phyloP scores from a whole-genome alignment of 2,888 invertebrate genomes.

The Apamea crenata region DNA sequence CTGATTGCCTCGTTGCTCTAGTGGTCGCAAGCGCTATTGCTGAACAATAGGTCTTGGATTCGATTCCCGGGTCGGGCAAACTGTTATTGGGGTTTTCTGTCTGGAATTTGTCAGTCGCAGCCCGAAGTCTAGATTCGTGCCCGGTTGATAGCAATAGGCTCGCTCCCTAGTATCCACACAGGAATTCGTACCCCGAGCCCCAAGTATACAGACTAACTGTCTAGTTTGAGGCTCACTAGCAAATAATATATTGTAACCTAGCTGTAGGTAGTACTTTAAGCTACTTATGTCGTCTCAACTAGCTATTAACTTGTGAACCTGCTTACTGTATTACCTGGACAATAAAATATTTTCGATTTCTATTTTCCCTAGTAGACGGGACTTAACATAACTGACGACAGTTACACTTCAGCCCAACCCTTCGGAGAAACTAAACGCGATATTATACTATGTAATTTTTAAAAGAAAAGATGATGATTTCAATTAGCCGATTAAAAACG shows the following conservation, averaged over 20 bases:
- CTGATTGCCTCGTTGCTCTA: neutral
- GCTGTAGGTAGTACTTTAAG: too few species aligned
- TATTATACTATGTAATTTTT: neutral
- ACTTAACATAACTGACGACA: neutral
- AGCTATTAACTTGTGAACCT: too few species aligned
- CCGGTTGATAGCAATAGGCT: neutral
- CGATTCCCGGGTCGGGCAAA: neutral
- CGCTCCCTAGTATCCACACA: neutral
- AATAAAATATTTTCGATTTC: too few species aligned
- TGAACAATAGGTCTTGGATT: neutral
- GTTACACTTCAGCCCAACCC: neutral
- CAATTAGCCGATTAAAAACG: slow-evolving; percentile 46
- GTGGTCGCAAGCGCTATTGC: neutral
- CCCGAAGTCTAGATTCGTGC: neutral
- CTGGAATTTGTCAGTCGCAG: too few species aligned
- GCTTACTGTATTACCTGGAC: too few species aligned
- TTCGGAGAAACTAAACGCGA: neutral
- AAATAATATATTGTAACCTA: too few species aligned
- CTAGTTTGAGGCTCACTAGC: too few species aligned
- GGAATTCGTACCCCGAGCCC: too few species aligned
- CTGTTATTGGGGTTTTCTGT: neutral
- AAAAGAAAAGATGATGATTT: neutral
- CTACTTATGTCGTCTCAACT: too few species aligned
- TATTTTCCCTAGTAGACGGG: too few species aligned
- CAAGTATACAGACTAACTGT: too few species aligned